Conservation (phyloP, 2,113 vertebrate genomes). For the Jaculus jaculus region DNA sequence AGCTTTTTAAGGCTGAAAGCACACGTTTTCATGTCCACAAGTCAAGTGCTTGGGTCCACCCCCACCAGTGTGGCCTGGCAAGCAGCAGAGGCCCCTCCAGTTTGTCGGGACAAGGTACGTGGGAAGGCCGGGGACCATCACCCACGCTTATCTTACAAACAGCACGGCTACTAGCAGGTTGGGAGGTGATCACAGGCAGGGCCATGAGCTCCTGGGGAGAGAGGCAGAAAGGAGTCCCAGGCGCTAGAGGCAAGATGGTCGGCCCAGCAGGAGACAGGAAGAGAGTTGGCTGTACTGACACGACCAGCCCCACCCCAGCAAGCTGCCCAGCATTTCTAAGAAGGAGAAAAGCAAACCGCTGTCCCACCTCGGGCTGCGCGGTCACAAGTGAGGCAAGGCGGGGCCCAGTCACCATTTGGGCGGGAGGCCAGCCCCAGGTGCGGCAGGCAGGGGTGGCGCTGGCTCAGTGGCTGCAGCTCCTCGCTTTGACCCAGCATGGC, state of each 20-base stretch:
- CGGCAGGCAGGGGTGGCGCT: conserved; percentile 75
- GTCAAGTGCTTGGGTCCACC: not conserved
- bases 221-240: not conserved
- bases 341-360: conserved; percentile 77
- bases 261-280: conserved; percentile 32
- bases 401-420: conserved; percentile 71
- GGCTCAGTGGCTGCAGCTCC: conserved; percentile 73
- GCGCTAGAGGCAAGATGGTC: not conserved
- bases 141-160: not conserved
- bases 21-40: not conserved
- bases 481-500: conserved; percentile 72
- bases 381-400: conserved; percentile 79
- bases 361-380: conserved; percentile 76
- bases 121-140: not conserved
- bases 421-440: conserved; percentile 70
- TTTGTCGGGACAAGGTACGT: not conserved
- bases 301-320: conserved; percentile 36
- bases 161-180: not conserved
- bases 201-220: not conserved
- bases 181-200: accelerated
- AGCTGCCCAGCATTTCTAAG: conserved; percentile 60
- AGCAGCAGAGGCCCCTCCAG: not conserved
- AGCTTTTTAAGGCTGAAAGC: not conserved
- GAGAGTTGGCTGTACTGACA: conserved; percentile 75
- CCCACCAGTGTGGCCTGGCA: not conserved